Conservation (phyloP, 2,888 invertebrate species). For the Calliscelio sp. region DNA sequence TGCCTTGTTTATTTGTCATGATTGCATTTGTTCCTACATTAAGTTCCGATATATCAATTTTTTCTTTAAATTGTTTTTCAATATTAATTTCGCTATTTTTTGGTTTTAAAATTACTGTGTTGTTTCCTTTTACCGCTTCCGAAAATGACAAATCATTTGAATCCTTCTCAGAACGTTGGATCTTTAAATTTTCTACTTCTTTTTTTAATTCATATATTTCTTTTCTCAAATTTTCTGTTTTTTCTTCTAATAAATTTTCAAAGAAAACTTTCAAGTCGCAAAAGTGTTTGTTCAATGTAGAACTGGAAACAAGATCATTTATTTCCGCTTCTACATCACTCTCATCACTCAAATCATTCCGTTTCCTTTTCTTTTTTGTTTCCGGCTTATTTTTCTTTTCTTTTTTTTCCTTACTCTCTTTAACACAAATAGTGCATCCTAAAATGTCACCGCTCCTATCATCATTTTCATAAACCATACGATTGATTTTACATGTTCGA, state of each 20-base stretch:
- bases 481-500: slow-evolving; percentile 13
- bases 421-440: slow-evolving; percentile 18
- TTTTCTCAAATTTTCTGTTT: background rate
- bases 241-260: background rate
- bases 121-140: slow-evolving; percentile 1
- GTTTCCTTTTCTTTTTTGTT: background rate
- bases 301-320: background rate
- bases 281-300: background rate
- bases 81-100: slow-evolving; percentile 10
- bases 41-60: slow-evolving; percentile 4
- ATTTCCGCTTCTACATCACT: background rate
- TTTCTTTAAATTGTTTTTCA: slow-evolving; percentile 19
- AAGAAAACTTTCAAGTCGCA: background rate
- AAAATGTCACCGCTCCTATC: slow-evolving; percentile 4
- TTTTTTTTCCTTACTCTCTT: background rate
- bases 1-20: slow-evolving; percentile 11
- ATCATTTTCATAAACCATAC: slow-evolving; percentile 25
- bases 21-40: slow-evolving; percentile 12
- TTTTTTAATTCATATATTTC: slow-evolving; percentile 6
- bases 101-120: slow-evolving; percentile 8
- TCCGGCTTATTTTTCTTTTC: background rate
- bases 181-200: background rate
- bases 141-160: background rate
- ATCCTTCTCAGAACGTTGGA: too few relatives aligned
- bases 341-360: background rate